These are phyloP conservation scores for Galagoides demidoff DNA, from an alignment of 2,797 vertebrate genomes.

Conservation along the genomic window DNA sequence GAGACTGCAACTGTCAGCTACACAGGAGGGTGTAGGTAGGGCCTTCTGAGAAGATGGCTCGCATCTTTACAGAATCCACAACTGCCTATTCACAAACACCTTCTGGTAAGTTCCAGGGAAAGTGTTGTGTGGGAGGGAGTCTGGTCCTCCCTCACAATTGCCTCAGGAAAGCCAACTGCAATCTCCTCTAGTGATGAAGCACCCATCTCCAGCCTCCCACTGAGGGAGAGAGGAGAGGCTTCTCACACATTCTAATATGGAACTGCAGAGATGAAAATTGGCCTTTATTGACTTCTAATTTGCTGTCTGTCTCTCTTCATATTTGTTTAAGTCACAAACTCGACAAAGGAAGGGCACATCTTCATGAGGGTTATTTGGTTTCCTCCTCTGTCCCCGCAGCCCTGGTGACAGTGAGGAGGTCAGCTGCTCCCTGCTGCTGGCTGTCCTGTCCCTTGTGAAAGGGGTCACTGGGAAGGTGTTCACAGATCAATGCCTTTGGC, in stretches of 20 bases:
- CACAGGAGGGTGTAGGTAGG: not conserved
- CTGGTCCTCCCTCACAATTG: too few species aligned
- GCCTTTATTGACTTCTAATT: not conserved
- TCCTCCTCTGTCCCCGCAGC: not conserved
- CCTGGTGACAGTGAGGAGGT: accelerated
- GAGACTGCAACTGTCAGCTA: not conserved
- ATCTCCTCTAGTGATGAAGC: not conserved
- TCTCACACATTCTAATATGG: not conserved
- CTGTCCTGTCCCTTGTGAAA: not conserved
- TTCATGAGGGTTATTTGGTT: not conserved
- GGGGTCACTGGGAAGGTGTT: not conserved
- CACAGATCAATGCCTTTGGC: not conserved
- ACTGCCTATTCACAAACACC: not conserved
- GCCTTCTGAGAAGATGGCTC: not conserved
- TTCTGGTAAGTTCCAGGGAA: conserved; percentile 6
- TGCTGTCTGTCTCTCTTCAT: not conserved
- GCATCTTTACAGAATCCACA: not conserved
- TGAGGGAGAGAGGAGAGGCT: not conserved
- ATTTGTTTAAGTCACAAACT: not conserved
- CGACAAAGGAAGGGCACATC: not conserved
- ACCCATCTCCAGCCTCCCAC: not conserved
- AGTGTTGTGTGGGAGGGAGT: not conserved
- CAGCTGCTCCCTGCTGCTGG: not conserved
- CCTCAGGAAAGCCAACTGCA: not conserved
- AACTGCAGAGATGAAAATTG: not conserved